Conservation (phyloP, 2,113 vertebrate genomes). For the Actenoides hombroni region DNA sequence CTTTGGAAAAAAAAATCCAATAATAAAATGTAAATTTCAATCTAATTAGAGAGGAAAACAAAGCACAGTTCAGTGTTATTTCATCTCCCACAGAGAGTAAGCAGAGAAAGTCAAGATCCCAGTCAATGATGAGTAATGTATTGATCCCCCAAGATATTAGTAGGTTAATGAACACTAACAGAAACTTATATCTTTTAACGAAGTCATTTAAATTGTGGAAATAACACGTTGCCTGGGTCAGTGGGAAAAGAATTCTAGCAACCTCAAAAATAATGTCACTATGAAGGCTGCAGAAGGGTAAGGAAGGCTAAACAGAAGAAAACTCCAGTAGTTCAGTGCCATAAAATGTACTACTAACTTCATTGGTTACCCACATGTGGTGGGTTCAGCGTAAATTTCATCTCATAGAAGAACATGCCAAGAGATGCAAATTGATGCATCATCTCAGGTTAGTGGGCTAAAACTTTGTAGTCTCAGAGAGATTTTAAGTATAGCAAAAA, state of each 20-base stretch:
- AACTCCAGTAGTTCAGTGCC: neutral
- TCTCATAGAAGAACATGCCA: neutral
- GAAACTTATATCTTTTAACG: neutral
- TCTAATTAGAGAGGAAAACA: neutral
- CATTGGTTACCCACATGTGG: neutral
- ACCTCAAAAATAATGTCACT: neutral
- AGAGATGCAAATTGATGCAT: neutral
- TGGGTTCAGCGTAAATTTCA: neutral
- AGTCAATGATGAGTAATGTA: neutral
- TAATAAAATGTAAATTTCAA: neutral
- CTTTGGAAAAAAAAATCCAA: neutral
- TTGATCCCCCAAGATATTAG: neutral
- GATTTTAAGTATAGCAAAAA: neutral
- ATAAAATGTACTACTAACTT: neutral
- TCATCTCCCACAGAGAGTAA: neutral
- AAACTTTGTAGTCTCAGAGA: neutral
- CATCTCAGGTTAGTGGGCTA: neutral
- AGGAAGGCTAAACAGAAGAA: neutral
- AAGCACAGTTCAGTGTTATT: neutral
- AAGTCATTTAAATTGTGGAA: neutral
- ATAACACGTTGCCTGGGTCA: neutral
- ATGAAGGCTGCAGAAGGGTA: neutral
- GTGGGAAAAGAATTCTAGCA: neutral
- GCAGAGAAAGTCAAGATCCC: neutral
- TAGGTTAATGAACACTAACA: neutral